Evolutionary conservation across 2,888 invertebrate genomes (phyloP).

Genomic region (Epistrophe eligans): DNA sequence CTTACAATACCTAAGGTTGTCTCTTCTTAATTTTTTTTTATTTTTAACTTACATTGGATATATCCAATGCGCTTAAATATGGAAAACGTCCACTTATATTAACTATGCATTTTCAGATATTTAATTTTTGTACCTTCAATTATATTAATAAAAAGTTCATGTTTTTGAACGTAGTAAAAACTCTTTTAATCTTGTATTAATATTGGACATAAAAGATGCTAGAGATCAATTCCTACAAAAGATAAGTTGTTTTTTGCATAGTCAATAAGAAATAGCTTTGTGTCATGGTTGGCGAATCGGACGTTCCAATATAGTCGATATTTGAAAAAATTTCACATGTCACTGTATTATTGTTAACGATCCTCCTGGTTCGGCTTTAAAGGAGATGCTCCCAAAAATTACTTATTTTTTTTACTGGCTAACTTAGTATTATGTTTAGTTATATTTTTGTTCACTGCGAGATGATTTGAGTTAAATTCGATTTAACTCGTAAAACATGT

Average conservation of each 20-base stretch:
- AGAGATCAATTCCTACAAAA: not conserved
- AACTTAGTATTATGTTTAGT: no score
- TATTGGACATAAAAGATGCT: not conserved
- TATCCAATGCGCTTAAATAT: conserved; percentile 38
- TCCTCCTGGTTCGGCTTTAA: no score
- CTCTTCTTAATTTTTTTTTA: conserved; percentile 33
- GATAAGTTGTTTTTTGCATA: not conserved
- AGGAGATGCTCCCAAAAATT: not conserved
- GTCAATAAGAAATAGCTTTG: not conserved
- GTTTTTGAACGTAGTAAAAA: conserved; percentile 46
- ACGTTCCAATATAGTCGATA: not conserved
- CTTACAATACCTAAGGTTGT: conserved; percentile 42
- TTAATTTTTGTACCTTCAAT: conserved; percentile 62
- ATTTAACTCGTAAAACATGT: no score
- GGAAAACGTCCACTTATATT: conserved; percentile 61
- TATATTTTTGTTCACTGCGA: no score
- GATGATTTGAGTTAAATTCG: no score
- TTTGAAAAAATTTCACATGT: not conserved
- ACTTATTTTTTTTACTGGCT: no score
- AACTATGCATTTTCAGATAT: conserved; percentile 64
- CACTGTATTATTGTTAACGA: no score
- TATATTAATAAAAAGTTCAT: conserved; percentile 59
- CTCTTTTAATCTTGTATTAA: conserved; percentile 26
- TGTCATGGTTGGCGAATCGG: not conserved
- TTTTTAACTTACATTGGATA: conserved; percentile 43